These are phyloP conservation scores for Cotesia chilonis DNA, from an alignment of 1,140 invertebrate genomes.

Conservation along the genomic window DNA sequence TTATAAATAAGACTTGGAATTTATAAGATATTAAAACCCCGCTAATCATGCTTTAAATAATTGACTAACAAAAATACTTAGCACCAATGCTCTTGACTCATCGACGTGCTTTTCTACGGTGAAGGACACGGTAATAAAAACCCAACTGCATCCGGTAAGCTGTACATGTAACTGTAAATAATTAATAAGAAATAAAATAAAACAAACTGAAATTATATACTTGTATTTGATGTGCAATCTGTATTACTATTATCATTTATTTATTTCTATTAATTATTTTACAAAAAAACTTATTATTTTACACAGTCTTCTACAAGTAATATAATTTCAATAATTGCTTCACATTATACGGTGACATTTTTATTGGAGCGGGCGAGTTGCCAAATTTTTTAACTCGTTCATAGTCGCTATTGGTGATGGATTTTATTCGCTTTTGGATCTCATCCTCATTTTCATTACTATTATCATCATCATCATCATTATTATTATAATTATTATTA, in stretches of 20 bases:
- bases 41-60: constrained; percentile 36
- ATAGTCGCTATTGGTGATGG: neutral
- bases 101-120: constrained; percentile 57
- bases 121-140: constrained; percentile 45
- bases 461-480: no score
- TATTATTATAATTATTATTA: no score
- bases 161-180: constrained; percentile 42
- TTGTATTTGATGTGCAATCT: constrained; percentile 58
- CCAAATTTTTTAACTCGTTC: neutral
- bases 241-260: constrained; percentile 39
- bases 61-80: constrained; percentile 61
- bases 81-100: constrained; percentile 25
- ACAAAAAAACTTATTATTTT: constrained; percentile 2
- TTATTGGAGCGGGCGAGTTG: neutral
- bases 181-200: constrained; percentile 7
- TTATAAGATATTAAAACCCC: neutral
- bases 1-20: neutral
- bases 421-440: no score
- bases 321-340: constrained; percentile 33
- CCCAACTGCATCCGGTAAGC: constrained; percentile 51
- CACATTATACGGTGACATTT: constrained; percentile 1
- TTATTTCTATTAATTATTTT: constrained; percentile 14
- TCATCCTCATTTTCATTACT: no score
- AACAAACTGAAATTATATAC: constrained; percentile 37
- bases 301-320: constrained; percentile 23